A percentile compares a stretch with the other conserved stretches of the same genome.
Conservation (phyloP, 2,797 vertebrate species). For the Pipistrellus nathusii region DNA sequence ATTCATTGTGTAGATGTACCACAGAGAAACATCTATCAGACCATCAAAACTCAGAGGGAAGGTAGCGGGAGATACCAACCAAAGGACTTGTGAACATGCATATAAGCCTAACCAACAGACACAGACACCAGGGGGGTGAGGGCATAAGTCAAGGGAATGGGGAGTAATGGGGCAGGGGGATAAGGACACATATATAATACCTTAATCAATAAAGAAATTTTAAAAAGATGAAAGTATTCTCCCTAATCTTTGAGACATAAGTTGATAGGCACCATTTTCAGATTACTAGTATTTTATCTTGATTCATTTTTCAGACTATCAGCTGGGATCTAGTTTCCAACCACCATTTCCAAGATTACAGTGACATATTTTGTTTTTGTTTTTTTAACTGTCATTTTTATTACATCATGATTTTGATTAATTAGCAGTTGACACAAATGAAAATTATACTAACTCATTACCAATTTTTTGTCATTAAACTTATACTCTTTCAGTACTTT, state of each 20-base stretch:
- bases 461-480: background rate
- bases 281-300: slow-evolving; percentile 4
- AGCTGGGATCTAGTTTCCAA: background rate
- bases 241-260: background rate
- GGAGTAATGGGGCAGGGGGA: too few species aligned
- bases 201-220: too few species aligned
- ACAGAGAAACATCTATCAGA: too few species aligned
- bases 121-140: too few species aligned
- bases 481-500: background rate
- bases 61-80: too few species aligned
- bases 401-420: slow-evolving; percentile 37
- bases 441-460: background rate
- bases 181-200: too few species aligned
- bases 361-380: background rate
- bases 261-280: background rate
- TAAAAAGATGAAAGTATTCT: background rate
- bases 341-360: background rate
- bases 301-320: slow-evolving; percentile 2
- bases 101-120: too few species aligned
- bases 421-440: background rate
- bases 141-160: too few species aligned
- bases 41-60: too few species aligned
- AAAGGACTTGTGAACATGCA: too few species aligned
- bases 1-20: too few species aligned
- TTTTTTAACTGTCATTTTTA: background rate